Percentiles rank a stretch among this genome's conserved stretches.
phyloP scores from a whole-genome alignment of 2,113 vertebrate species.

The Micronycteris hirsuta region DNA sequence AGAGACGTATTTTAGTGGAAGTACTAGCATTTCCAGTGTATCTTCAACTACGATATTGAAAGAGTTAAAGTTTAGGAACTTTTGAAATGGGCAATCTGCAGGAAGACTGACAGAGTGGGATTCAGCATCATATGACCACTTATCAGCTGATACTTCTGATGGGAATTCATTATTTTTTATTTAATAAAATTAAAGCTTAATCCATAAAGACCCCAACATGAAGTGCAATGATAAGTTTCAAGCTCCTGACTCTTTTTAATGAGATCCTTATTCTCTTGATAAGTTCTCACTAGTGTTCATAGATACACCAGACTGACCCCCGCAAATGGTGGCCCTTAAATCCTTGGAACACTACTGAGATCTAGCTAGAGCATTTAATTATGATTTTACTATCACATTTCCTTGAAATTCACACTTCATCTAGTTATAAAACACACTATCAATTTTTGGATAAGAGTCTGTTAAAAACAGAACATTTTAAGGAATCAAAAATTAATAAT shows the following conservation, averaged over 20 bases:
- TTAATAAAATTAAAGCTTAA: background rate
- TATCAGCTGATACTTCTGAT: background rate
- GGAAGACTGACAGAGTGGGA: background rate
- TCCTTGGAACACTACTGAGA: background rate
- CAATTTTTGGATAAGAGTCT: background rate
- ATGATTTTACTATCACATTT: background rate
- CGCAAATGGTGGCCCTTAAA: background rate
- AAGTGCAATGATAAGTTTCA: background rate
- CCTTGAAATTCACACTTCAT: background rate
- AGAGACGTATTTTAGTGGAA: background rate
- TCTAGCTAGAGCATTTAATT: background rate
- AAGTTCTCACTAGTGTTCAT: background rate
- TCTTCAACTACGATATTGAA: background rate
- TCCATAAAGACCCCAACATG: background rate
- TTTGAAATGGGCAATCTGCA: background rate
- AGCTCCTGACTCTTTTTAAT: background rate
- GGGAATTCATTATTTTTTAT: background rate
- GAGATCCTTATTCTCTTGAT: background rate
- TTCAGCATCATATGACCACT: background rate
- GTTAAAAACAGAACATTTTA: background rate
- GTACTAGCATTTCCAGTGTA: background rate
- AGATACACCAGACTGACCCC: background rate
- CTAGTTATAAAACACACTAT: background rate
- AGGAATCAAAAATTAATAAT: constrained; percentile 4
- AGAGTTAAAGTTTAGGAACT: background rate